phyloP scores from a whole-genome alignment of 2,113 vertebrate genomes.

The Salminus brasiliensis region DNA sequence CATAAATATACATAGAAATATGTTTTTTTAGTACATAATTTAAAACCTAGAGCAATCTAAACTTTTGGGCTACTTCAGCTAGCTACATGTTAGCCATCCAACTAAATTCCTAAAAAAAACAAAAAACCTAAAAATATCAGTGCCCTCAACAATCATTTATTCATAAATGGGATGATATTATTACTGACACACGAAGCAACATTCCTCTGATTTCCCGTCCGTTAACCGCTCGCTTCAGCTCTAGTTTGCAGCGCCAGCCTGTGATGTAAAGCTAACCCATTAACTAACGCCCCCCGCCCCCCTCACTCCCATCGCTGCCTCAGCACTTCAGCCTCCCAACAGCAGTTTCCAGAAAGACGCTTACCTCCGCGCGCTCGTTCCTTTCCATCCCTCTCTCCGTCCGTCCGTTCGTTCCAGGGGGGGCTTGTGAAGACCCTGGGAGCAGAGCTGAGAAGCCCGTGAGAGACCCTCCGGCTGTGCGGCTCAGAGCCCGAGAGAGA shows the following conservation, averaged over 20 bases:
- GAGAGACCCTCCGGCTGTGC: constrained; percentile 18
- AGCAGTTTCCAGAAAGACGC: constrained; percentile 61
- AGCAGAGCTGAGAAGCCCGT: constrained; percentile 18
- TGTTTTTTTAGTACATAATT: too few species aligned
- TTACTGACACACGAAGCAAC: not conserved
- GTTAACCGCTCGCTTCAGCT: not conserved
- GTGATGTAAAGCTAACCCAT: constrained; percentile 43
- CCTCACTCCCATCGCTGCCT: constrained; percentile 13
- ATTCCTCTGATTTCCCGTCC: not conserved
- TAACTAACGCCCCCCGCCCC: constrained; percentile 38
- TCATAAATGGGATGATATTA: not conserved
- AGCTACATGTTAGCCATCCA: too few species aligned
- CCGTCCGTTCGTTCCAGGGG: constrained; percentile 25
- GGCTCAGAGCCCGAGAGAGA: constrained; percentile 32
- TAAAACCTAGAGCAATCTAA: too few species aligned
- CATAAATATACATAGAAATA: too few species aligned
- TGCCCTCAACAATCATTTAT: not conserved
- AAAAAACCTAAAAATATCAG: too few species aligned
- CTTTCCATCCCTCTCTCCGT: constrained; percentile 28
- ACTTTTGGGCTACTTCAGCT: too few species aligned
- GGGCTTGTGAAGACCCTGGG: constrained; percentile 26
- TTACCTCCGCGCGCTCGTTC: constrained; percentile 57
- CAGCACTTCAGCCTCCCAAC: constrained; percentile 33
- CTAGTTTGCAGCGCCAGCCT: not conserved
- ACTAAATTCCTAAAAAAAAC: too few species aligned